Base-by-base conservation (phyloP, 2,888 invertebrate genomes). In the Dioctria linearis region DNA sequence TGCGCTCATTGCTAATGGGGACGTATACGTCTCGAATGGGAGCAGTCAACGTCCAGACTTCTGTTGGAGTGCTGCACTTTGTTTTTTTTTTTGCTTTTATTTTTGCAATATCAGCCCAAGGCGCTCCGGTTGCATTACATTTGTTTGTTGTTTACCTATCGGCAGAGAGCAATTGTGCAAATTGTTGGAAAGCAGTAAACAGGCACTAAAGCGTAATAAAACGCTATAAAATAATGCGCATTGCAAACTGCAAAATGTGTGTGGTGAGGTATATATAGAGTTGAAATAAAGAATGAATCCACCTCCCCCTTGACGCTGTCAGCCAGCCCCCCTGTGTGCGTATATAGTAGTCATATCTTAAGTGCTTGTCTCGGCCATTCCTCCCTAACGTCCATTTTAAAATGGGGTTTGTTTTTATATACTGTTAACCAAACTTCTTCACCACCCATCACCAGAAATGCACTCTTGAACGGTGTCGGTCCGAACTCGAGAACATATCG, bases 91-190 rank as follows among this genome's bases (percentile, higher is more conserved):
- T 42, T 9, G 42, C 42, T 40, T 25, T 25, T 25, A 25, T 25
- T 25, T 25, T 25, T 25, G 25, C n/a, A 42, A 3, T 66, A 11
- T 5, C 67, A 67, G 25, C 25, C 57, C 57, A 46, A 46, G 67
- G 67, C 67, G 25, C 46, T 67, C 67, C 43, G 46, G 13, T 13
- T 46, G 46, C 43, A 46, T 42, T 25, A 25, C 25, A 25, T 0
- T 25, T 25, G 25, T 25, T 25, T 25, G 25, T 25, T 67, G 67
- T 67, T 67, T 67, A 67, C 67, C 67, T 67, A 67, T 67, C 46
- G 67, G 46, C 67, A 49, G 46, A 67, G 46, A 43, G 67, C 67
- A 67, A 67, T 67, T 67, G 67, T 67, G 67, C 25, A 67, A 67
- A 66, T 66, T 66, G 66, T 42, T 43, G 40, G 46, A 66, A 66